Evolutionary conservation across 1,140 invertebrate species (phyloP).

Genomic region (Leguminivora glycinivorella): DNA sequence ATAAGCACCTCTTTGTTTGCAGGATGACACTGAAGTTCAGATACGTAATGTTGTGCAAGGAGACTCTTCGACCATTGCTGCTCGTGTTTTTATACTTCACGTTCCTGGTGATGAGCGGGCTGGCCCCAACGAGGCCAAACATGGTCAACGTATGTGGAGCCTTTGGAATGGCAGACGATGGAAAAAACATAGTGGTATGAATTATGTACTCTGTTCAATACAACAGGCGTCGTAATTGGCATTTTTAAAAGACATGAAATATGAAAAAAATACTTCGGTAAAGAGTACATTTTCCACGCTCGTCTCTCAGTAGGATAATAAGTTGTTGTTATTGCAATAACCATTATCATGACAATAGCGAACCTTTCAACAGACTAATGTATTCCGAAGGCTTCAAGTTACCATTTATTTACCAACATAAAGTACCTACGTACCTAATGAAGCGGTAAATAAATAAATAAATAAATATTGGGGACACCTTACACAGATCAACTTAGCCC

Average conservation of each 20-base stretch:
- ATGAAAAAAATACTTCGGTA: not conserved
- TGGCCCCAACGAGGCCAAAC: slow-evolving; percentile 81
- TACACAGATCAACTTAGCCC: too few relatives aligned
- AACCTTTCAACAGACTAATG: not conserved
- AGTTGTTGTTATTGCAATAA: not conserved
- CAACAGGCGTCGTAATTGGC: not conserved
- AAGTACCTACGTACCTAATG: too few relatives aligned
- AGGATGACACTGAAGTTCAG: slow-evolving; percentile 56
- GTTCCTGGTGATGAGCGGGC: slow-evolving; percentile 75
- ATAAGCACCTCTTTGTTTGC: slow-evolving; percentile 34
- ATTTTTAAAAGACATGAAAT: not conserved
- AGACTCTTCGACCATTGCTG: slow-evolving; percentile 74
- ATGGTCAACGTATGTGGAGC: slow-evolving; percentile 78
- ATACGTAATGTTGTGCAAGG: slow-evolving; percentile 73
- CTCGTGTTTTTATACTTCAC: slow-evolving; percentile 77
- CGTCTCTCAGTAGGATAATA: not conserved
- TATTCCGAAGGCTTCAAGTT: not conserved
- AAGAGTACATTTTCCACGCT: not conserved
- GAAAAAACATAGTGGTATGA: slow-evolving; percentile 71
- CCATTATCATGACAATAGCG: not conserved
- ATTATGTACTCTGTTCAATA: not conserved
- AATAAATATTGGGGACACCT: too few relatives aligned
- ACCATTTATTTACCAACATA: not conserved
- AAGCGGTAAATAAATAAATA: too few relatives aligned
- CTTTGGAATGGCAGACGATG: slow-evolving; percentile 72